Percentiles rank a stretch among this genome's conserved stretches.
Evolutionary conservation across 1,140 invertebrate genomes (phyloP).

Genomic region (Drosophila melanica): DNA sequence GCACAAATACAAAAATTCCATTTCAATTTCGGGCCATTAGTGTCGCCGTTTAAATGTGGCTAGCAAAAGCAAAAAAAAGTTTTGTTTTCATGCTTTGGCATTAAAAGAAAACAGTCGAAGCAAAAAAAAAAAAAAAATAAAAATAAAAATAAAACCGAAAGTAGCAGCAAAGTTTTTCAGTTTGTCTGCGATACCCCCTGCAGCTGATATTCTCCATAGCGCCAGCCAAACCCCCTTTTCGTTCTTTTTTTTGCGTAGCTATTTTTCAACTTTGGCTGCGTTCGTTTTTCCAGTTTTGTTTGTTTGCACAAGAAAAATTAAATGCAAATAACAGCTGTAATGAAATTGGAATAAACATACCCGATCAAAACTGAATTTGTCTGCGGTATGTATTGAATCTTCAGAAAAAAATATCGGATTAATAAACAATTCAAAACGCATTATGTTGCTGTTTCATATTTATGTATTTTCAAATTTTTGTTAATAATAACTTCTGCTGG

Average conservation of each 20-base stretch:
- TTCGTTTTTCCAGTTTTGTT: constrained; percentile 45
- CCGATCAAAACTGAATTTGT: constrained; percentile 24
- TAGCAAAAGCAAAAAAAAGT: constrained; percentile 52
- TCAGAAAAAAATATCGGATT: background rate
- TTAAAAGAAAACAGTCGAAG: constrained; percentile 73
- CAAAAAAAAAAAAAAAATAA: constrained; percentile 29
- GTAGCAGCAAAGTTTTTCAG: constrained; percentile 69
- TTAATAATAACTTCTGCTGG: background rate
- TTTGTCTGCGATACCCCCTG: constrained; percentile 63
- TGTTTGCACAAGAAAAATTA: constrained; percentile 74
- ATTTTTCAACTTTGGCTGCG: constrained; percentile 57
- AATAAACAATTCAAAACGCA: background rate
- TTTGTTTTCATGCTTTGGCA: constrained; percentile 79
- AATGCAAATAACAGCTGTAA: constrained; percentile 71
- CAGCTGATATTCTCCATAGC: constrained; percentile 10
- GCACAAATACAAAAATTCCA: constrained; percentile 67
- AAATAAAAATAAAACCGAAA: constrained; percentile 28
- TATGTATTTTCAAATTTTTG: constrained; percentile 11
- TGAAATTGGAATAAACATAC: constrained; percentile 66
- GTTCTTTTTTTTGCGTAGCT: constrained; percentile 33
- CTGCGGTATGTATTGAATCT: background rate
- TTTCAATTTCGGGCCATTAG: constrained; percentile 77
- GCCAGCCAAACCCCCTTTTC: constrained; percentile 12
- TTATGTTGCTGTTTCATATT: background rate
- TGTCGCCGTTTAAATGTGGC: constrained; percentile 62